Conservation (phyloP, 2,888 invertebrate species). For the Drosophila tripunctata region DNA sequence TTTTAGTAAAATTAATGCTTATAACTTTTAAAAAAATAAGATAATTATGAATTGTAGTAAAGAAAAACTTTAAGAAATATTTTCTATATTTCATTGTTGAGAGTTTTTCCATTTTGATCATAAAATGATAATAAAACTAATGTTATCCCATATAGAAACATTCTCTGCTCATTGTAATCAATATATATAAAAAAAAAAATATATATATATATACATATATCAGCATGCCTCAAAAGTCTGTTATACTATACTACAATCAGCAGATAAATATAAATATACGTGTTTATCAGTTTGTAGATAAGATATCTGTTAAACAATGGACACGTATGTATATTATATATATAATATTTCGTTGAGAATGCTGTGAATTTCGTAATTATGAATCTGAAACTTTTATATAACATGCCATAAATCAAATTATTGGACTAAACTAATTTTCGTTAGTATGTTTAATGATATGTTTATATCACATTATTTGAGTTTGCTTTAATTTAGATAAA, state of each 20-base stretch:
- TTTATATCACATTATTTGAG: not conserved
- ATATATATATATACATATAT: not conserved
- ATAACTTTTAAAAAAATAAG: no score
- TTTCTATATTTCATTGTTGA: no score
- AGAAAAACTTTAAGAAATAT: no score
- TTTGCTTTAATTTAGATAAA: not conserved
- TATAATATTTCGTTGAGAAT: conserved; percentile 16
- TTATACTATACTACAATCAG: not conserved
- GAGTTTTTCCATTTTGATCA: no score
- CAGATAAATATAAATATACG: not conserved
- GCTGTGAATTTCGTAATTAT: conserved; percentile 18
- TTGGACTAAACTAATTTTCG: conserved; percentile 8
- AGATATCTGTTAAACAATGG: conserved; percentile 13
- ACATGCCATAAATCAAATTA: conserved; percentile 19
- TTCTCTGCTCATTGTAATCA: not conserved
- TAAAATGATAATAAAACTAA: no score
- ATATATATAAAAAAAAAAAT: not conserved
- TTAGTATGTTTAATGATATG: not conserved
- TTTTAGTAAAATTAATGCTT: no score
- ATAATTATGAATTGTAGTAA: no score
- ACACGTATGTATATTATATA: not conserved
- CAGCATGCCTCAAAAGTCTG: not conserved
- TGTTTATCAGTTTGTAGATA: conserved; percentile 19
- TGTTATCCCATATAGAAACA: not conserved
- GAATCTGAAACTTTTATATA: conserved; percentile 16